Evolutionary conservation across 2,888 invertebrate species (phyloP), one percentile per base, ranked within the genome.

Genomic region (Euplexia lucipara): DNA sequence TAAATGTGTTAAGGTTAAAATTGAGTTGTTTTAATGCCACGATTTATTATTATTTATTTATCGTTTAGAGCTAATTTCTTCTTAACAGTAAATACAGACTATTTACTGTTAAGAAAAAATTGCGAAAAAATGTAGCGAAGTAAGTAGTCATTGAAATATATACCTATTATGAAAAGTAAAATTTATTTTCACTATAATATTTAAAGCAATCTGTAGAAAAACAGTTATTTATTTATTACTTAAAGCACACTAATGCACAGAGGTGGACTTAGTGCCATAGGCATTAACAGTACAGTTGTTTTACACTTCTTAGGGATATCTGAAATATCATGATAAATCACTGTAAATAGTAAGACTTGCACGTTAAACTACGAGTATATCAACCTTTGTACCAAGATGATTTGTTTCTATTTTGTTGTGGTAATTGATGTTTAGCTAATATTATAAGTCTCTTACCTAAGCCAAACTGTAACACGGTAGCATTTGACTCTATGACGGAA

Each of bases 311-410:
- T n/a, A n/a, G n/a, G n/a, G n/a, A n/a, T n/a, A n/a, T n/a, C n/a
- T n/a, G n/a, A n/a, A 37, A 22, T 7, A 26, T 37, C 12, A 39
- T 67, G 34, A 44, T 56, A 34, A 26, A 54, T 66, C 16, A 64
- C 10, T 8, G 22, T 37, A 44, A 44, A 26, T 44, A 18, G 4
- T 20, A 16, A 5, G n/a, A 4, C 7, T 34, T 39, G 14, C 3
- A 34, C 53, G 45, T 47, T 26, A 16, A 65, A 47, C 8, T 41
- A 4, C 4, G n/a, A n/a, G n/a, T n/a, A n/a, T n/a, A 30, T 56
- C 14, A 20, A 60, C 0, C 3, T 60, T 59, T 58, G 14, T 7
- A 30, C 26, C 26, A 26, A 2, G 26, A 3, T 26, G 26, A 3
- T 2, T 26, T 26, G 26, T 3, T 3, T 3, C 2, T 2, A 26